Evolutionary conservation across 2,113 vertebrate genomes (phyloP).

Genomic region (Lophotis ruficrista): DNA sequence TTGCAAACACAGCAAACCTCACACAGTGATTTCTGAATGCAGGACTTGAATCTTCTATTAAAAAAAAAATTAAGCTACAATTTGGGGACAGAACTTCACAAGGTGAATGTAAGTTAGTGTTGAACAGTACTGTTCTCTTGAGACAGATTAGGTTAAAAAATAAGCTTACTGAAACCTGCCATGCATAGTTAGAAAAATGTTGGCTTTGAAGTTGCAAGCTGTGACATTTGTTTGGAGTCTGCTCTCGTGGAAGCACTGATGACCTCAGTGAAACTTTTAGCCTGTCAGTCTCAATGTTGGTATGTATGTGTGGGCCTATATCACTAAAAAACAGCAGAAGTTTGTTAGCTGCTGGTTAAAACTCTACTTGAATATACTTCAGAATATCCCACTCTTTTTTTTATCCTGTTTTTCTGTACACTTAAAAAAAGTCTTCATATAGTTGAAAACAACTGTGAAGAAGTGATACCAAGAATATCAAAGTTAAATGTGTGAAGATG

Average conservation of each 20-base stretch:
- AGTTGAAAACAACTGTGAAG: background rate
- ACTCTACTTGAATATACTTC: background rate
- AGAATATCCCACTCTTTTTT: background rate
- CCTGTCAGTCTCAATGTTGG: background rate
- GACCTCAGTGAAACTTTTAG: background rate
- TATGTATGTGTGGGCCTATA: background rate
- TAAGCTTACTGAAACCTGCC: background rate
- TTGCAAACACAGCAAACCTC: background rate
- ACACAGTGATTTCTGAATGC: background rate
- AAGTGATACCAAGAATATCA: background rate
- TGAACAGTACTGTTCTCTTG: background rate
- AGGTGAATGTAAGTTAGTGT: background rate
- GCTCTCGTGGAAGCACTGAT: background rate
- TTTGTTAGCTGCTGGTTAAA: background rate
- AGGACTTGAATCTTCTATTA: background rate
- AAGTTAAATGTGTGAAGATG: background rate
- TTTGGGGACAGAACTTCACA: background rate
- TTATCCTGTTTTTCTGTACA: background rate
- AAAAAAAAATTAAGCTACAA: background rate
- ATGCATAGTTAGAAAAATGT: background rate
- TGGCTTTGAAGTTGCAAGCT: background rate
- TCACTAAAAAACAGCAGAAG: background rate
- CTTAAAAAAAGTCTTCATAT: background rate
- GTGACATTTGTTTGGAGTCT: background rate
- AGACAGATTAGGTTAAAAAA: background rate